Evolutionary conservation across 2,797 vertebrate species (phyloP), one percentile per base, ranked within the genome.

Genomic region (Melopsittacus undulatus): DNA sequence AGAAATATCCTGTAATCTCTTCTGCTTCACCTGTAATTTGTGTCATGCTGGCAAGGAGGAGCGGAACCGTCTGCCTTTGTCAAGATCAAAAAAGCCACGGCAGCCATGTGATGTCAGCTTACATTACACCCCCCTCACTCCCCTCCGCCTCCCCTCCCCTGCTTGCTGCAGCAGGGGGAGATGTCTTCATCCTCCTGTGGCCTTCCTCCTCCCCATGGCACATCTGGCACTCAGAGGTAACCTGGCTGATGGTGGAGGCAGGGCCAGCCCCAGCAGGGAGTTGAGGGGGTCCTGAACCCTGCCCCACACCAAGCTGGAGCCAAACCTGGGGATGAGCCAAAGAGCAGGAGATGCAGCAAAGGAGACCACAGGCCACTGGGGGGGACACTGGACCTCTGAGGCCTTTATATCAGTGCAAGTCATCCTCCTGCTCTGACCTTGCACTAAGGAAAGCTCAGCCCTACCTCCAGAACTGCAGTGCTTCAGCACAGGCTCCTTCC

Each of bases 1-100:
- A 96, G 83, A 97, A 96, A 94, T 94, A 95, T 83, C 87, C 79
- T 77, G n/a, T 70, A 80, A 92, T 94, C 87, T 92, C 86, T 97
- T 97, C 91, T 94, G 95, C 92, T 96, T 96, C 96, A 96, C 93
- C 94, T 97, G 93, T 74, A 86, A 96, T 95, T 95, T 78, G 87
- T 90, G 78, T 89, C 91, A 78, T 80, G 82, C 69, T 85, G 79
- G 94, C 95, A 88, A 84, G 0, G 29, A 94, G 74, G 40, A 94
- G 74, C 13, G 2, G 79, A 94, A 90, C 88, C 36, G 75, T 93
- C 97, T 91, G 93, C 77, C 68, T 96, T 94, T 93, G 94, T 96
- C 95, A 91, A 84, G 96, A 95, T 96, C 94, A 95, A 91, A 96
- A 93, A 68, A 27, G 24, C 62, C 64, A 86, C 2, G 3, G 43